A percentile compares a stretch with the other conserved stretches of the same genome.
These are phyloP conservation scores for Tridacna crocea DNA, from an alignment of 2,888 invertebrate genomes.

Conservation along the genomic window DNA sequence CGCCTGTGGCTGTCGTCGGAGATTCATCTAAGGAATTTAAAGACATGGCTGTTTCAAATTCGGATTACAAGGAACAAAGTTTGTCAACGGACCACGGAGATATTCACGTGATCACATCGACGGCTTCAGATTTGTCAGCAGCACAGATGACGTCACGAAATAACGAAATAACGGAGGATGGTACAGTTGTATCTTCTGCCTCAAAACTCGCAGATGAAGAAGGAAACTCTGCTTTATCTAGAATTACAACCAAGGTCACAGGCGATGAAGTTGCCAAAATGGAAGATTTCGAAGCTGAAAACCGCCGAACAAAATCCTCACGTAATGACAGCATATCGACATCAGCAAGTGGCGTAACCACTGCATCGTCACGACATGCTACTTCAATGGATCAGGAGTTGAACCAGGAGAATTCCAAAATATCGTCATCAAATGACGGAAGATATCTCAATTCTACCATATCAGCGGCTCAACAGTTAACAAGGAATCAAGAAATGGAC, in stretches of 20 bases:
- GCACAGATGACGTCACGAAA: conserved; percentile 50
- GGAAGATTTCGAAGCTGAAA: conserved; percentile 51
- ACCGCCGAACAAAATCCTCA: conserved; percentile 45
- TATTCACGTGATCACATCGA: conserved; percentile 42
- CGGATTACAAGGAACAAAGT: conserved; percentile 42
- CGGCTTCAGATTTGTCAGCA: conserved; percentile 43
- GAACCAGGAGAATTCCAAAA: conserved; percentile 37
- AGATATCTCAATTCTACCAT: conserved; percentile 29
- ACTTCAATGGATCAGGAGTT: conserved; percentile 51
- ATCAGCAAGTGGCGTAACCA: conserved; percentile 31
- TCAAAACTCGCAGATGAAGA: conserved; percentile 49
- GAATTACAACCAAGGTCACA: conserved; percentile 36
- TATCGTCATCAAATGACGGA: conserved; percentile 43
- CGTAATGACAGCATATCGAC: conserved; percentile 55
- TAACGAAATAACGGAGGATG: conserved; percentile 44
- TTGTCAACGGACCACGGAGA: conserved; percentile 39
- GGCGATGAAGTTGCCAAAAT: conserved; percentile 35
- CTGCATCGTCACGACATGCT: conserved; percentile 51
- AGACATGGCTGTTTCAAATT: conserved; percentile 40
- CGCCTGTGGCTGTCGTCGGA: conserved; percentile 9
- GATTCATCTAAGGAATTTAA: conserved; percentile 42
- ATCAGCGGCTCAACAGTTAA: conserved; percentile 41
- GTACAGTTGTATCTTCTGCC: conserved; percentile 43
- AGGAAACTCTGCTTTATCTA: conserved; percentile 31
- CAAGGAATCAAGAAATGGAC: conserved; percentile 50